Percentiles rank a stretch among this genome's conserved stretches.
phyloP scores from a whole-genome alignment of 2,888 invertebrate species.

The Chaetogeoica ovagalla region DNA sequence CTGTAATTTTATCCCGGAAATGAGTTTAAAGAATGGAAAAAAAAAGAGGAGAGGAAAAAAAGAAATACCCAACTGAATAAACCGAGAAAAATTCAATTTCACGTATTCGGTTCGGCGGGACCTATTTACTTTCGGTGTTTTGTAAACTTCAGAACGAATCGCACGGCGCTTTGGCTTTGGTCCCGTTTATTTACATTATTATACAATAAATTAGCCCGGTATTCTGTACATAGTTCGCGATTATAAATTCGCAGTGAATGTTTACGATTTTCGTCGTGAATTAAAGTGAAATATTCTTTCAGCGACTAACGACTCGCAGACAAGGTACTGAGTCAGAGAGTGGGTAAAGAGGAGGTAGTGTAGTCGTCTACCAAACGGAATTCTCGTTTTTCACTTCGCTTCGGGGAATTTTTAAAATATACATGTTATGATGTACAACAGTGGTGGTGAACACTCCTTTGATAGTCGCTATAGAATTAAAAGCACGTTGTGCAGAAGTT shows the following conservation, averaged over 20 bases:
- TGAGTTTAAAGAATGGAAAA: constrained; percentile 17
- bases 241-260: not conserved
- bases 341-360: no score
- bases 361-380: no score
- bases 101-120: not conserved
- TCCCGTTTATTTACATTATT: constrained; percentile 20
- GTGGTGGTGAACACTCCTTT: no score
- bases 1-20: constrained; percentile 6
- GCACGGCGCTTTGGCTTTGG: constrained; percentile 6
- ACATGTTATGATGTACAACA: no score
- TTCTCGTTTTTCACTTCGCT: no score
- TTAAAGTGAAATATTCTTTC: not conserved
- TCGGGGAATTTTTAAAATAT: no score
- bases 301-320: no score
- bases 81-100: constrained; percentile 23
- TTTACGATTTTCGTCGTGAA: not conserved
- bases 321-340: no score
- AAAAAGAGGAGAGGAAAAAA: not conserved
- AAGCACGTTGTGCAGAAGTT: no score
- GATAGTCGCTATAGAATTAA: no score
- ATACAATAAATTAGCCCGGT: not conserved
- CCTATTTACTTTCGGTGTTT: not conserved
- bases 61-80: constrained; percentile 2
- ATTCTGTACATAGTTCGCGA: not conserved
- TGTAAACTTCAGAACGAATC: constrained; percentile 18